A percentile compares a stretch with the other conserved stretches of the same genome.
Evolutionary conservation across 2,113 vertebrate species (phyloP).

Genomic region (Cephalopterus ornatus): DNA sequence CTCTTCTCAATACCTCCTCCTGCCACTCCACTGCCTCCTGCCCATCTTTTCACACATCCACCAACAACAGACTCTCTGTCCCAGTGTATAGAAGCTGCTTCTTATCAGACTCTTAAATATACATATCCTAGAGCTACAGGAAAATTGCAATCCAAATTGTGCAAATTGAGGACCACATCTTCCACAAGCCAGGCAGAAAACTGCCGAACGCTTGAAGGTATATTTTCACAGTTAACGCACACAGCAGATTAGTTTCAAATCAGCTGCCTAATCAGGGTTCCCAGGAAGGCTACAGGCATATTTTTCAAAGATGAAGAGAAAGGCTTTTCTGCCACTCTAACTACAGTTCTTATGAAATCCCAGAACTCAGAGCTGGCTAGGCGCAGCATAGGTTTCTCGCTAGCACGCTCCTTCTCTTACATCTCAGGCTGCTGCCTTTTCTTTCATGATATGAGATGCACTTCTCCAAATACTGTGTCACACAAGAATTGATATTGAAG

Average conservation of each 20-base stretch:
- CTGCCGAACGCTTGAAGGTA: background rate
- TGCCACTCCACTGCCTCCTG: background rate
- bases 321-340: background rate
- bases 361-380: rapidly evolving
- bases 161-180: slow-evolving; percentile 32
- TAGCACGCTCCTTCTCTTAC: background rate
- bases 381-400: background rate
- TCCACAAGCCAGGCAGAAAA: slow-evolving; percentile 4
- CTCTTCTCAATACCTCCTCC: rapidly evolving
- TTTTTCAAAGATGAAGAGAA: slow-evolving; percentile 32
- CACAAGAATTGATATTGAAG: background rate
- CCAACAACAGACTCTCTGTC: background rate
- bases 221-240: slow-evolving; percentile 27
- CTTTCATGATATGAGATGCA: background rate
- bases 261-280: slow-evolving; percentile 35
- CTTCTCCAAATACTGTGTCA: background rate
- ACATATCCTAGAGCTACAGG: slow-evolving; percentile 34
- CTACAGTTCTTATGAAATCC: background rate
- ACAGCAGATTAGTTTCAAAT: slow-evolving; percentile 54
- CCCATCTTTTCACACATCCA: background rate
- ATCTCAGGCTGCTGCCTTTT: background rate
- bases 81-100: background rate
- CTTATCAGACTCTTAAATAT: slow-evolving; percentile 40
- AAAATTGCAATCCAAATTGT: slow-evolving; percentile 44
- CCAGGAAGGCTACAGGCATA: slow-evolving; percentile 25